Conservation (phyloP, 2,797 vertebrate genomes). For the Typhlichthys subterraneus region DNA sequence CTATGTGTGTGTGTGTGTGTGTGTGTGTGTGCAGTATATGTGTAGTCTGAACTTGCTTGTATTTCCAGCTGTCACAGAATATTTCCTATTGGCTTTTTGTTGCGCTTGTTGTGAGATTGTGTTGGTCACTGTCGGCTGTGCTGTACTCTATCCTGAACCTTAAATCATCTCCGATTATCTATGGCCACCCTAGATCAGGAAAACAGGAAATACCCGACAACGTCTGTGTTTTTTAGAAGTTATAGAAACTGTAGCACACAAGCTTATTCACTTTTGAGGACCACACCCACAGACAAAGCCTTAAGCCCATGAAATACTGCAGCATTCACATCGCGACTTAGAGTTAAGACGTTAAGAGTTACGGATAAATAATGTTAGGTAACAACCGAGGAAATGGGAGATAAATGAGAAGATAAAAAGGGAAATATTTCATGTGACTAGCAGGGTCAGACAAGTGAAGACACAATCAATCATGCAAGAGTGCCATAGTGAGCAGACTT, state of each 20-base stretch:
- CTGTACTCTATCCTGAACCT: constrained; percentile 31
- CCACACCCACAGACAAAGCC: constrained; percentile 19
- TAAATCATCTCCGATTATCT: constrained; percentile 53
- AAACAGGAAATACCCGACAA: constrained; percentile 33
- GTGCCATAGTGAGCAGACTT: constrained; percentile 41
- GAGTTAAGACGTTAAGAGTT: constrained; percentile 25
- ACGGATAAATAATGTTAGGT: constrained; percentile 10
- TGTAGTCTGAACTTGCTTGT: constrained; percentile 30
- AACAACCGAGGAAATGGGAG: constrained; percentile 1
- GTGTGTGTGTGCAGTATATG: neutral
- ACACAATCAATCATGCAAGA: constrained; percentile 25
- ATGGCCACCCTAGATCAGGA: constrained; percentile 19
- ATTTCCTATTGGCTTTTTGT: constrained; percentile 49
- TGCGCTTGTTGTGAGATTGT: constrained; percentile 31
- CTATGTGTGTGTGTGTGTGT: neutral
- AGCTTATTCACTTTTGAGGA: constrained; percentile 16
- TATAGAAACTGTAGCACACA: constrained; percentile 5
- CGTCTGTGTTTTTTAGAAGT: constrained; percentile 14
- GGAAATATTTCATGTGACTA: constrained; percentile 35
- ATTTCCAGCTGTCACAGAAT: constrained; percentile 66
- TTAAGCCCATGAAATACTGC: constrained; percentile 29
- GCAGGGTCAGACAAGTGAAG: constrained; percentile 23
- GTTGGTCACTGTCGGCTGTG: constrained; percentile 27
- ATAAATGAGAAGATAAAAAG: constrained; percentile 11
- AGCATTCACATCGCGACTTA: constrained; percentile 7